phyloP scores from a whole-genome alignment of 1,140 invertebrate species.

The Drosophila nikananu region DNA sequence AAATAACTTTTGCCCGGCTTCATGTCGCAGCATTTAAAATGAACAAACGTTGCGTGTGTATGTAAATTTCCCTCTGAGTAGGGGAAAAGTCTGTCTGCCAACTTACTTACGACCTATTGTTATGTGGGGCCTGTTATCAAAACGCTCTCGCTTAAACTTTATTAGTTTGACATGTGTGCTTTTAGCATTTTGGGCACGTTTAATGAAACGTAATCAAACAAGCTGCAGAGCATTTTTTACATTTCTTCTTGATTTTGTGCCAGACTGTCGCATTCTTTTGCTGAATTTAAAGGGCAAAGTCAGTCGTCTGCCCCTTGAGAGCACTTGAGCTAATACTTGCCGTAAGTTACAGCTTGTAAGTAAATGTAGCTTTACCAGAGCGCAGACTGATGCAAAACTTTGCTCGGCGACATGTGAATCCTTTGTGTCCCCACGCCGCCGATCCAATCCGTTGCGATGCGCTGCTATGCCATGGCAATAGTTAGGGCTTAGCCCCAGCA shows the following conservation, averaged over 20 bases:
- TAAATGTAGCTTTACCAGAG: constrained; percentile 29
- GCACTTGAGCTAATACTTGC: constrained; percentile 42
- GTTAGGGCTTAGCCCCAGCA: constrained; percentile 30
- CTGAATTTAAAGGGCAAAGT: constrained; percentile 16
- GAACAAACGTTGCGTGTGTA: constrained; percentile 51
- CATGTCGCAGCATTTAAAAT: constrained; percentile 63
- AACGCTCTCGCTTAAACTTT: constrained; percentile 67
- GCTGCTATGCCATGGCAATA: constrained; percentile 36
- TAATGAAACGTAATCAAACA: constrained; percentile 71
- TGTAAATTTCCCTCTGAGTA: constrained; percentile 21
- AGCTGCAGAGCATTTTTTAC: constrained; percentile 55
- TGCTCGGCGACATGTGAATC: constrained; percentile 53
- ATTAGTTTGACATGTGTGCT: constrained; percentile 72
- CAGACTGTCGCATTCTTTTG: constrained; percentile 1
- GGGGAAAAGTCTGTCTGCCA: constrained; percentile 22
- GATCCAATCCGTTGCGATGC: not conserved
- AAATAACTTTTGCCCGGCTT: constrained; percentile 58
- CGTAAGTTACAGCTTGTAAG: constrained; percentile 41
- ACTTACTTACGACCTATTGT: constrained; percentile 31
- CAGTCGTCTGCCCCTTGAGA: constrained; percentile 2
- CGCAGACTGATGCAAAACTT: constrained; percentile 47
- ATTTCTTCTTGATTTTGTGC: constrained; percentile 6
- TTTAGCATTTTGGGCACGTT: constrained; percentile 71
- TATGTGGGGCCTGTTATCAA: constrained; percentile 45
- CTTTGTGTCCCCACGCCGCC: constrained; percentile 21